These are phyloP conservation scores for Saccopteryx leptura DNA, from an alignment of 2,113 vertebrate species.

Conservation along the genomic window DNA sequence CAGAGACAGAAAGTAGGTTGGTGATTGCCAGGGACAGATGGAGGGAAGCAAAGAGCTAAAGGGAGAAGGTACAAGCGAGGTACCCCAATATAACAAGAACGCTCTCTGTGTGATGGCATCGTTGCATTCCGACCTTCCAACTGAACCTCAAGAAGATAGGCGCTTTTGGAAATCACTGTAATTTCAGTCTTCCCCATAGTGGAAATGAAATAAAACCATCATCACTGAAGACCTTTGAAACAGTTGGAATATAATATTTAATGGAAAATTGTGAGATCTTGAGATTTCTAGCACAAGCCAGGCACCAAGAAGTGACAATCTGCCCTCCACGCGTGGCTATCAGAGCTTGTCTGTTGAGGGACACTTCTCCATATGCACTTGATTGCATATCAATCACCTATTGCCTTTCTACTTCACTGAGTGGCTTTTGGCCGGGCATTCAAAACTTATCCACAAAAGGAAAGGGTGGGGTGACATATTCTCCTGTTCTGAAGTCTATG, in stretches of 20 bases:
- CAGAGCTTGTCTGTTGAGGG: not conserved
- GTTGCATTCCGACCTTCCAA: not conserved
- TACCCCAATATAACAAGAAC: fast-evolving
- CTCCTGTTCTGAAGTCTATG: slow-evolving; percentile 26
- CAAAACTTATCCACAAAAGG: not conserved
- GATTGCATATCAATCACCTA: not conserved
- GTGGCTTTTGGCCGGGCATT: not conserved
- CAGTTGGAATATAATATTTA: not conserved
- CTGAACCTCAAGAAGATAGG: not conserved
- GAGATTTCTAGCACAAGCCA: not conserved
- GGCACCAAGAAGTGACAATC: not conserved
- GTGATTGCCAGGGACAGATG: not conserved
- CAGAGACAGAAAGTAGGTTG: not conserved
- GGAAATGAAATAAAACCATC: not conserved
- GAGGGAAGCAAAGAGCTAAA: not conserved
- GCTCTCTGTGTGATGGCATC: fast-evolving
- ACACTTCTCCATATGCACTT: not conserved
- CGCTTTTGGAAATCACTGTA: not conserved
- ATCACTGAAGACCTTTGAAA: not conserved
- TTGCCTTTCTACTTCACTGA: not conserved
- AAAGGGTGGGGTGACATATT: not conserved
- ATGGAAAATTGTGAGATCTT: not conserved
- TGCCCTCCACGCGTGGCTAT: not conserved
- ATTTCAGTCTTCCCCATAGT: not conserved
- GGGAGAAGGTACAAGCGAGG: not conserved